Percentiles rank a stretch among this genome's conserved stretches.
phyloP scores from a whole-genome alignment of 2,888 invertebrate species.

The Epinotia brunnichana region DNA sequence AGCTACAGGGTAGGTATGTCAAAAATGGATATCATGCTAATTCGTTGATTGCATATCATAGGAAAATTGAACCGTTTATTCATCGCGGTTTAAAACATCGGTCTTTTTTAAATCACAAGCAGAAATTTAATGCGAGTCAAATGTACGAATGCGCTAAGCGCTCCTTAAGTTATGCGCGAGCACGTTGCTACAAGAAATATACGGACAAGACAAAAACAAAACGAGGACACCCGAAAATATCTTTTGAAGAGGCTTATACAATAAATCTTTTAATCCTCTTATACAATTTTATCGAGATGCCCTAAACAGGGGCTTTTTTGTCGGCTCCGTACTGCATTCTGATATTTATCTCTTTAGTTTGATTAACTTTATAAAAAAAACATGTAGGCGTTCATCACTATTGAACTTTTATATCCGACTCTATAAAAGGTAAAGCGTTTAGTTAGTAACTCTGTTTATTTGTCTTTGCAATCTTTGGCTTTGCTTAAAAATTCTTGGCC shows the following conservation, averaged over 20 bases:
- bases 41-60: constrained; percentile 2
- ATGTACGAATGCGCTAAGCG: constrained; percentile 61
- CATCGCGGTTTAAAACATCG: constrained; percentile 6
- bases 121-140: constrained; percentile 66
- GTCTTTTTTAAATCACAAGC: constrained; percentile 51
- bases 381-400: constrained; percentile 16
- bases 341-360: constrained; percentile 42
- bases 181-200: constrained; percentile 68
- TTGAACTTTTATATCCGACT: constrained; percentile 1
- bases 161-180: constrained; percentile 65
- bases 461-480: constrained; percentile 20
- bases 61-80: constrained; percentile 27
- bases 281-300: constrained; percentile 80
- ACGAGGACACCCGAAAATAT: constrained; percentile 74
- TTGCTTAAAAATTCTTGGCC: constrained; percentile 36
- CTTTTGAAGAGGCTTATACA: constrained; percentile 76
- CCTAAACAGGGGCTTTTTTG: constrained; percentile 59
- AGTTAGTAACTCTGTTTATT: constrained; percentile 19
- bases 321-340: constrained; percentile 41
- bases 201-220: constrained; percentile 68
- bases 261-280: constrained; percentile 82
- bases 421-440: not conserved
- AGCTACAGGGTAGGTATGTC: too few species aligned
- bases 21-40: not conserved
- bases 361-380: constrained; percentile 26